Evolutionary conservation across 2,113 vertebrate species (phyloP), one percentile per base, ranked within the genome.

Genomic region (Bufo gargarizans): DNA sequence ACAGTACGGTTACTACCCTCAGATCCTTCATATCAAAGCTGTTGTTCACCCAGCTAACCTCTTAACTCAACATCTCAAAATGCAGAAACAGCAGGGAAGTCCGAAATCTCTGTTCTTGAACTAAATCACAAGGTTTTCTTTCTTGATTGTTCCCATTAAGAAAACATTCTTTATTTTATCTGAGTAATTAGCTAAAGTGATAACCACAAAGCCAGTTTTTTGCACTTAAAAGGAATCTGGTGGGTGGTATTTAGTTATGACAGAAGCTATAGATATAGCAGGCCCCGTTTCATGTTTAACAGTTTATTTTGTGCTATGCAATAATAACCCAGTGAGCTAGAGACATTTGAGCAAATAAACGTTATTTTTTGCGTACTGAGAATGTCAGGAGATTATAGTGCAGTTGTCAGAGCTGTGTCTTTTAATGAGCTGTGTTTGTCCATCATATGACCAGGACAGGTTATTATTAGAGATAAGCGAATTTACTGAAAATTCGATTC

Each of bases 21-120:
- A 61, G 79, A 88, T 82, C 33, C 53, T 69, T 59, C 11, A 82
- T 88, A 82, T 82, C 86, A 88, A 88, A 82, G 86, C 56, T 87
- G 7, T 33, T 55, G 85, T 33, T 80, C 49, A 71, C 78, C 79
- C 43, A 50, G 69, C 67, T 59, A 76, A 61, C 45, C 50, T 72
- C 69, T 71, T 86, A 86, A 45, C 69, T 61, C 14, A 50, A 81
- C 67, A 76, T 77, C 78, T 74, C 56, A 74, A 82, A 88, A 65
- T 9, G n/a, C 16, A 74, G 53, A 88, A 88, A 50, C 86, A 50
- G 33, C 43, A 58, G 78, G 53, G 85, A 87, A 56, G 58, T 67
- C 20, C 8, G 61, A 80, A 69, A 61, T 56, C 47, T 67, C 47
- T 86, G 85, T 67, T 86, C 47, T 74, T 20, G 17, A 47, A 85